Base-by-base conservation (phyloP, 2,113 vertebrate genomes). In the Tychaedon coryphoeus region DNA sequence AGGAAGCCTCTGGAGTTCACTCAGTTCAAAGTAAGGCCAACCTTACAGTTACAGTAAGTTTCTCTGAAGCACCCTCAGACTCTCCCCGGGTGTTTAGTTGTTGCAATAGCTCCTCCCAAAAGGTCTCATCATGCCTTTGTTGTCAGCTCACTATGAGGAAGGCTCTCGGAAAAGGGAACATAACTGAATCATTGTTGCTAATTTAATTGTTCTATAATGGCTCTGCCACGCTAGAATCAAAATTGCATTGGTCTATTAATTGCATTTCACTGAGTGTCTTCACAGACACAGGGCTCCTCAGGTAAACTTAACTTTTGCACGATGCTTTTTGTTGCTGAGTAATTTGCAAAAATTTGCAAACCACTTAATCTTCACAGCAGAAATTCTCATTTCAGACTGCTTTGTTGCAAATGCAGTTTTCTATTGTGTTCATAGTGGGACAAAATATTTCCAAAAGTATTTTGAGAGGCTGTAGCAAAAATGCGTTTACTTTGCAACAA, bases 51-150 rank as follows among this genome's bases (percentile, higher is more conserved):
- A 40, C 54, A 66, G 26, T 19, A 4, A 9, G 36, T 76, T 90
- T 67, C 58, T 80, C 45, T 28, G 54, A 45, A 42, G 42, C 28
- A 47, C 12, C 2, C 0, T 54, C 33, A 14, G 53, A 4, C 28
- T 73, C 23, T 76, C 38, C 34, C 34, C 2, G 18, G 9, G 38
- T 47, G 58, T 8, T 66, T 74, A 48, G 45, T n/a, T 76, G 50
- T 58, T 72, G 58, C 65, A 65, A 5, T 11, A 31, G 50, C 38
- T 94, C 64, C 47, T 66, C 42, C 75, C 47, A 51, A 38, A 66
- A 19, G 1, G 1, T 43, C 50, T 90, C 42, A 6, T 36, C 15
- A 1, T 1, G 3, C 24, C 26, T 61, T 22, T 61, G 34, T 45
- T 70, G 34, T 45, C 72, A 57, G 23, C 26, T 61, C 50, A 3